Evolutionary conservation across 2,113 vertebrate genomes (phyloP).

Genomic region (Myrmophylax atrothorax): DNA sequence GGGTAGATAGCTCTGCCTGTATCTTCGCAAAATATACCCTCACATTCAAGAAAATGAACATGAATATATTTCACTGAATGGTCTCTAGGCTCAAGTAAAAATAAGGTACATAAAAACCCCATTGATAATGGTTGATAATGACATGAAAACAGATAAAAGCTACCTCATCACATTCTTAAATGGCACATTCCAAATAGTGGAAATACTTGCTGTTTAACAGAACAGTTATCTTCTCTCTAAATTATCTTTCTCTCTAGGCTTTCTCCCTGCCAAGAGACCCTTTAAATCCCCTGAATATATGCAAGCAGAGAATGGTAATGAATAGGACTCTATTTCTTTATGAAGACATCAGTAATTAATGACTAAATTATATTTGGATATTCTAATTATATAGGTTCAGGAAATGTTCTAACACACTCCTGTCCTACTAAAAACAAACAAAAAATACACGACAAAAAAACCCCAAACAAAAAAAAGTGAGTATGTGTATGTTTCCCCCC

Average conservation of each 20-base stretch:
- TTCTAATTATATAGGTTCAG: background rate
- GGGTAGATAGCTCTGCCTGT: background rate
- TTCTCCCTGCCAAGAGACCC: accelerated
- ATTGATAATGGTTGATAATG: background rate
- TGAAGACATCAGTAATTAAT: background rate
- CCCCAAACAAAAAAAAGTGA: background rate
- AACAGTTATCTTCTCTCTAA: background rate
- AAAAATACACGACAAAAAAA: background rate
- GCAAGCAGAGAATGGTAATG: background rate
- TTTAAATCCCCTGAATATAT: background rate
- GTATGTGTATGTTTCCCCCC: accelerated
- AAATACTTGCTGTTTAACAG: background rate
- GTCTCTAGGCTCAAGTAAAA: background rate
- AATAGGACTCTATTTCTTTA: background rate
- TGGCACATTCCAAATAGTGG: background rate
- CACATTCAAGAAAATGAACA: background rate
- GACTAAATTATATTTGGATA: background rate
- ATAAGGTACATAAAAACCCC: background rate
- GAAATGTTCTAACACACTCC: background rate
- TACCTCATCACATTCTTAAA: background rate
- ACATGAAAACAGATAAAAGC: background rate
- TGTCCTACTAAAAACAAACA: background rate
- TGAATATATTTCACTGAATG: background rate
- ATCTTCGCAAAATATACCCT: background rate
- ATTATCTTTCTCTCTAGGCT: background rate